Percentiles rank a stretch among this genome's conserved stretches.
Conservation (phyloP, 2,797 vertebrate species). For the Tragopan temminckii region DNA sequence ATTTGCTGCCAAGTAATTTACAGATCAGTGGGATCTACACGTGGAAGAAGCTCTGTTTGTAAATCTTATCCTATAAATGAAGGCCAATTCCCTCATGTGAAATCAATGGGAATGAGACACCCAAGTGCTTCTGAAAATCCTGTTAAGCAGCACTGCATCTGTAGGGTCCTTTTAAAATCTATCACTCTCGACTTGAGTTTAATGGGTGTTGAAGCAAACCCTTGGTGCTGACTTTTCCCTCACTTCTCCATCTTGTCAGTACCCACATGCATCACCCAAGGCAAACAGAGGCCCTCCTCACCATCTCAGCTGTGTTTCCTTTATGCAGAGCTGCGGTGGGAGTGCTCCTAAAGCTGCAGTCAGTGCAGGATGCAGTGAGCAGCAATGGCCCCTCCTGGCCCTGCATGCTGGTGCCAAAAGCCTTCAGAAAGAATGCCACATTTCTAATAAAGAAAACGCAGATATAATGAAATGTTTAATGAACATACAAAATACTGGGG, state of each 20-base stretch:
- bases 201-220: background rate
- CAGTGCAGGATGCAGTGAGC: background rate
- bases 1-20: background rate
- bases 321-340: rapidly evolving
- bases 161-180: background rate
- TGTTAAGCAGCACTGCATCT: background rate
- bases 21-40: background rate
- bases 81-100: background rate
- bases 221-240: background rate
- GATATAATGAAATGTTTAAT: constrained; percentile 36
- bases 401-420: background rate
- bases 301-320: rapidly evolving
- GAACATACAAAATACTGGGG: background rate
- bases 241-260: rapidly evolving
- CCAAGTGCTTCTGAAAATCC: background rate
- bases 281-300: background rate
- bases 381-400: background rate
- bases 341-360: rapidly evolving
- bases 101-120: constrained; percentile 32
- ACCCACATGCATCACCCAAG: background rate
- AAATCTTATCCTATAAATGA: background rate
- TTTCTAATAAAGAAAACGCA: background rate
- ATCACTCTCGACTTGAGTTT: background rate
- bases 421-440: background rate
- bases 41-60: background rate